Evolutionary conservation across 2,888 invertebrate genomes (phyloP), one percentile per base, ranked within the genome.

Genomic region (Hydropsyche betteni): DNA sequence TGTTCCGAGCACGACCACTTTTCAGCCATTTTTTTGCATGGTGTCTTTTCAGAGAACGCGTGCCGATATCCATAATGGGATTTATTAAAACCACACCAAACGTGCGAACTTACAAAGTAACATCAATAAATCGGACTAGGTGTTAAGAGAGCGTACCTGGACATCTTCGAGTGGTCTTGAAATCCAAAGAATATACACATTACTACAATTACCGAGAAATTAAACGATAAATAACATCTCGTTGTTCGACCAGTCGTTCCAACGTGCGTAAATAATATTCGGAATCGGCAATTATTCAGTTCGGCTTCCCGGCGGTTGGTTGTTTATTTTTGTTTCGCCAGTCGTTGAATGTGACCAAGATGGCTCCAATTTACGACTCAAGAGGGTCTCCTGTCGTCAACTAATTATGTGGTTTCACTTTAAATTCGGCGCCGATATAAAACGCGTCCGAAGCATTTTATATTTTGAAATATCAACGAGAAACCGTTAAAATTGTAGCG

Each of bases 61-160:
- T 72, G 76, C 76, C 72, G 64, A 51, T 68, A 51, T 38, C 51
- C 50, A 75, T 75, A 78, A 78, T 78, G 55, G 74, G 75, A 76
- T 76, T 75, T 78, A 76, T 78, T 75, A 76, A 78, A 78, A 76
- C 69, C 69, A 53, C 73, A 24, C 76, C 68, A 16, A 55, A 71
- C 50, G 58, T 24, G 24, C 58, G 16, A n/a, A 53, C 5, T 6
- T 44, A 44, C 44, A 44, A 44, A 44, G 44, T 24, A 24, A 24
- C 44, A 10, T 44, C 1, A 10, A 44, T 44, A 44, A 44, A 8
- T 44, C 44, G 4, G 44, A 44, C 44, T 44, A 44, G 44, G 44
- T 44, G 44, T 44, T 44, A 44, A 44, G 7, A 44, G 16, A 53
- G 51, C 53, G 53, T 53, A 53, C 53, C 53, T 8, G 24, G 58